Base-by-base conservation (phyloP, 2,113 vertebrate genomes). In the Clarias macrocephalus region DNA sequence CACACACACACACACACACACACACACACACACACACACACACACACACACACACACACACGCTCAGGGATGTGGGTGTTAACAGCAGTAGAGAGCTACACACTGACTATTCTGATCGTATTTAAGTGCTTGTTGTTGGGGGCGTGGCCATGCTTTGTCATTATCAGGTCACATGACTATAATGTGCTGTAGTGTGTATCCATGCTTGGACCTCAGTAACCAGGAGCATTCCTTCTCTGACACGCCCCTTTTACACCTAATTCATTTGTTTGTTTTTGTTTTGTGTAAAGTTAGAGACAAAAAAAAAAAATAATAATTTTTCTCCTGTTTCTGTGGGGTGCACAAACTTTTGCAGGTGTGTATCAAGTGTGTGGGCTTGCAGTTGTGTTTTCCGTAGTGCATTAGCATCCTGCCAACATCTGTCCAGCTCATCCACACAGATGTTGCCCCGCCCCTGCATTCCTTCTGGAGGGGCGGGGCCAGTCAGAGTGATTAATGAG, bases 401-500 rank as follows among this genome's bases (percentile, higher is more conserved):
- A 82, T 80, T n/a, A 87, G 54, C 72, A 87, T 87, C 57, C 18
- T 85, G 76, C 63, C 77, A 80, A 57, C 86, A 89, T 90, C 86
- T 89, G 86, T 87, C 33, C 81, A 75, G 75, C 83, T 77, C 23
- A 12, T 88, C 77, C n/a, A 28, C 63, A 85, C 89, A 89, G 88
- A 77, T 89, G 85, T 91, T 83, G 57, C 54, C 76, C 23, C 83
- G n/a, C 75, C 73, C 63, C 66, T 54, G 18, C 75, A 28, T 65
- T 28, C 65, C 6, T 28, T 52, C 15, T 30, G 33, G 42, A 60
- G 80, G 77, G 87, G 84, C 21, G 57, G 80, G 80, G 70, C 82
- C 33, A 83, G 81, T 89, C 84, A 48, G 82, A 76, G 60, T 87
- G 85, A 91, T 91, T 86, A 88, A 91, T 89, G 91, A 85, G 79